Evolutionary conservation across 2,797 vertebrate species (phyloP).

Genomic region (Harpagifer antarcticus): DNA sequence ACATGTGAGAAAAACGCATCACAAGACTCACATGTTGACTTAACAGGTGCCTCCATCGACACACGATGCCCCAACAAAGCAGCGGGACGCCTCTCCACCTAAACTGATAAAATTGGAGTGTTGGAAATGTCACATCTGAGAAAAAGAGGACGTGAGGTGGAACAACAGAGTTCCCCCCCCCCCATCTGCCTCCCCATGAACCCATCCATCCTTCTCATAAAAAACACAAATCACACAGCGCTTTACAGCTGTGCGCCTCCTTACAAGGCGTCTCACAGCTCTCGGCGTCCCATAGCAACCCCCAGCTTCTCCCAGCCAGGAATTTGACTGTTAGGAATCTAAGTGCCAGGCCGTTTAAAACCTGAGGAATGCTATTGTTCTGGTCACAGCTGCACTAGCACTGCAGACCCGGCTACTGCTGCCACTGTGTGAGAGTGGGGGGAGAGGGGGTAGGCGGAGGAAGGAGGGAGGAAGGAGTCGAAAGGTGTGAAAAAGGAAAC

Average conservation of each 20-base stretch:
- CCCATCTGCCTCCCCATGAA: not conserved
- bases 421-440: slow-evolving; percentile 46
- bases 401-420: slow-evolving; percentile 60
- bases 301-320: slow-evolving; percentile 69
- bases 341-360: slow-evolving; percentile 82
- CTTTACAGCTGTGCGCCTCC: slow-evolving; percentile 73
- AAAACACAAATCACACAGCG: slow-evolving; percentile 62
- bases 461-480: slow-evolving; percentile 56
- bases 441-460: slow-evolving; percentile 7
- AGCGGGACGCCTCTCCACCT: slow-evolving; percentile 55
- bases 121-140: slow-evolving; percentile 61
- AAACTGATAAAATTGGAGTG: slow-evolving; percentile 46
- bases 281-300: slow-evolving; percentile 70
- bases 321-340: slow-evolving; percentile 82
- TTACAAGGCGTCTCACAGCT: slow-evolving; percentile 66
- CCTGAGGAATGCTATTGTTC: slow-evolving; percentile 83
- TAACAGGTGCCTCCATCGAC: slow-evolving; percentile 73
- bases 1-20: slow-evolving; percentile 41
- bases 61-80: slow-evolving; percentile 49
- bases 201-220: slow-evolving; percentile 61
- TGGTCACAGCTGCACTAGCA: slow-evolving; percentile 79
- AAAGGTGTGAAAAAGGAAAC: slow-evolving; percentile 78
- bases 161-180: slow-evolving; percentile 33
- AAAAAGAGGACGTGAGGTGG: slow-evolving; percentile 34
- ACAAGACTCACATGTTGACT: slow-evolving; percentile 61